A percentile compares a stretch with the other conserved stretches of the same genome.
Conservation (phyloP, 2,113 vertebrate species). For the Lynx canadensis region DNA sequence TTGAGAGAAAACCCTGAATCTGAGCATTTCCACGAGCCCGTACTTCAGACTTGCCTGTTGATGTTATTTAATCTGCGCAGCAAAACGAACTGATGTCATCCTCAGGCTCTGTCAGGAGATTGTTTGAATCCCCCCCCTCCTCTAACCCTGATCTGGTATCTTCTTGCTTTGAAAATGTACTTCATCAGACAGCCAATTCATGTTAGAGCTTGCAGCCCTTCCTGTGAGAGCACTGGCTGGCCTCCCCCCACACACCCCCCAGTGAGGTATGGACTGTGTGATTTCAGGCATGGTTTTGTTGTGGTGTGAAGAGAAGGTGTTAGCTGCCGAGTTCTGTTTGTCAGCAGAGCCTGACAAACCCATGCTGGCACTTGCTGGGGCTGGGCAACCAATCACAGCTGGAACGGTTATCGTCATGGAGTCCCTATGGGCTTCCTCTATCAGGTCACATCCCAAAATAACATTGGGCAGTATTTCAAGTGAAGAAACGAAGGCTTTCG, state of each 20-base stretch:
- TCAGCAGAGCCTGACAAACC: constrained; percentile 80
- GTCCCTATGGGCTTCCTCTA: constrained; percentile 95
- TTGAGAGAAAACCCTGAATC: background rate
- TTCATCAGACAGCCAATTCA: constrained; percentile 37
- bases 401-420: constrained; percentile 84
- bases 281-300: constrained; percentile 81
- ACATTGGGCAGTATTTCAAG: constrained; percentile 96
- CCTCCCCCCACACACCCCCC: background rate
- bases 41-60: constrained; percentile 1
- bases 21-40: background rate
- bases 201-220: constrained; percentile 76
- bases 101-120: background rate
- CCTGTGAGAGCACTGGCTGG: background rate
- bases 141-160: constrained; percentile 43
- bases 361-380: constrained; percentile 81
- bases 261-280: constrained; percentile 67
- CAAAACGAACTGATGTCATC: constrained; percentile 47
- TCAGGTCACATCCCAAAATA: constrained; percentile 98
- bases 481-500: constrained; percentile 93
- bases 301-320: constrained; percentile 80
- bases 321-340: constrained; percentile 81
- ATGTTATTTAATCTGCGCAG: constrained; percentile 41
- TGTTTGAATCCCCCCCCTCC: background rate
- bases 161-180: constrained; percentile 56
- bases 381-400: constrained; percentile 86